A percentile compares a stretch with the other conserved stretches of the same genome.
Evolutionary conservation across 2,113 vertebrate genomes (phyloP).

Genomic region (Clarias macrocephalus): DNA sequence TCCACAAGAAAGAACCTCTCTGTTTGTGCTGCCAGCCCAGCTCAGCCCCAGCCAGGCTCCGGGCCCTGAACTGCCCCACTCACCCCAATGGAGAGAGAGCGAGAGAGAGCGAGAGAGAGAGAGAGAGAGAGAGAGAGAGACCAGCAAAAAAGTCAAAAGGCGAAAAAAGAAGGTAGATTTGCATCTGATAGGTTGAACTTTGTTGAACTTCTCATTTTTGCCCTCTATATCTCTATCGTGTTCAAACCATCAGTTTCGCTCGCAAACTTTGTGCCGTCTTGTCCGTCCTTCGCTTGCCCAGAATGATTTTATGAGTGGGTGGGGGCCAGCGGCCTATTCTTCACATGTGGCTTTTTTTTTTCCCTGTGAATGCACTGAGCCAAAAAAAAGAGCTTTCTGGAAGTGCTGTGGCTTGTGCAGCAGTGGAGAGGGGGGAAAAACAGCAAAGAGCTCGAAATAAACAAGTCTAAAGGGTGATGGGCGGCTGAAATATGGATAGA

Average conservation of each 20-base stretch:
- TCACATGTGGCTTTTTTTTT: slow-evolving; percentile 70
- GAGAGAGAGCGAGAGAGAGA: slow-evolving; percentile 65
- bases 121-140: slow-evolving; percentile 50
- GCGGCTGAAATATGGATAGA: slow-evolving; percentile 59
- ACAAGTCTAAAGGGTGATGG: slow-evolving; percentile 55
- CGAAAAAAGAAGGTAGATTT: not conserved
- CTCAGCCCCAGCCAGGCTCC: slow-evolving; percentile 71
- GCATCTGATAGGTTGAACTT: not conserved
- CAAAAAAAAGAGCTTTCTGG: slow-evolving; percentile 67
- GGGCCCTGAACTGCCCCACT: slow-evolving; percentile 66
- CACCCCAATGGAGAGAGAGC: slow-evolving; percentile 51
- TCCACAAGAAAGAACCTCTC: slow-evolving; percentile 83
- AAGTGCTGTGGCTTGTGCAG: slow-evolving; percentile 73
- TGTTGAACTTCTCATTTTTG: slow-evolving; percentile 7
- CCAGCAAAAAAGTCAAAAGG: not conserved
- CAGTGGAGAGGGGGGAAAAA: slow-evolving; percentile 38
- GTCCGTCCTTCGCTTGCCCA: slow-evolving; percentile 58
- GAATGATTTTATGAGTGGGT: slow-evolving; percentile 71
- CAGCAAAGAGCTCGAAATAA: slow-evolving; percentile 70
- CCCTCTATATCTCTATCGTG: not conserved
- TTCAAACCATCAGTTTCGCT: not conserved
- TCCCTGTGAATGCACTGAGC: slow-evolving; percentile 64
- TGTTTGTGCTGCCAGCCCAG: slow-evolving; percentile 81
- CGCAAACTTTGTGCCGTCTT: slow-evolving; percentile 45
- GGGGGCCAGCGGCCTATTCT: slow-evolving; percentile 70